Base-by-base conservation (phyloP, 37 sponge, comb jelly and placozoan species). In the Lycopodina hypogea region DNA sequence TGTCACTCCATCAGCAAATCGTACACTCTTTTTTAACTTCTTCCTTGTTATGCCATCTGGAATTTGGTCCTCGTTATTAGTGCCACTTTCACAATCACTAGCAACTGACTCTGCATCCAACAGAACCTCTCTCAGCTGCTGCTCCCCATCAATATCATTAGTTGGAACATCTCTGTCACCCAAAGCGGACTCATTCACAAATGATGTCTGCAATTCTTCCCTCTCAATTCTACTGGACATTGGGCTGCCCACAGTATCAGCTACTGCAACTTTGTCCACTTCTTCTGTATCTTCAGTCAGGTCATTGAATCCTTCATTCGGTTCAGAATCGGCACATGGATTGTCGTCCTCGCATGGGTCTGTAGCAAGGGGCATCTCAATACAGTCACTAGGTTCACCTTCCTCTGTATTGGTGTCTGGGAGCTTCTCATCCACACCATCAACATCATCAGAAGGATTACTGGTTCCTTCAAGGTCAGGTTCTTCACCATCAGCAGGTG, bases 51-150 rank as follows among this genome's bases (percentile, higher is more conserved):
- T 22, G 4, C 8, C 40, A 21, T 32, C 15, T 53, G 35, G 4
- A 1, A 40, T 69, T 42, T 53, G 45, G 22, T 48, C 56, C 9
- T 50, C 80, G 17, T 24, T 36, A 24, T 18, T 34, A 12, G n/a
- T 32, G 14, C 19, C 29, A 18, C 12, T 12, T 21, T 80, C 81
- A 41, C 48, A 50, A 18, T 80, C 81, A 8, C 71, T 42, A 2
- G 21, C 18, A 48, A 66, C 64, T 0, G 17, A 33, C n/a, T 81
- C 82, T 48, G 82, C 48, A 40, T 81, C 82, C 53, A 81, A 45
- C 63, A 81, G 55, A 42, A 81, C 50, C 65, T 81, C 82, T 63
- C 82, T 81, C 19, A 81, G 72, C 52, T 81, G 73, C 32, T 81
- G 74, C 51, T n/a, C n/a, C n/a, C n/a, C n/a, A n/a, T n/a, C n/a